These are phyloP conservation scores for Vultur gryphus DNA, from an alignment of 2,797 vertebrate genomes.

Conservation along the genomic window DNA sequence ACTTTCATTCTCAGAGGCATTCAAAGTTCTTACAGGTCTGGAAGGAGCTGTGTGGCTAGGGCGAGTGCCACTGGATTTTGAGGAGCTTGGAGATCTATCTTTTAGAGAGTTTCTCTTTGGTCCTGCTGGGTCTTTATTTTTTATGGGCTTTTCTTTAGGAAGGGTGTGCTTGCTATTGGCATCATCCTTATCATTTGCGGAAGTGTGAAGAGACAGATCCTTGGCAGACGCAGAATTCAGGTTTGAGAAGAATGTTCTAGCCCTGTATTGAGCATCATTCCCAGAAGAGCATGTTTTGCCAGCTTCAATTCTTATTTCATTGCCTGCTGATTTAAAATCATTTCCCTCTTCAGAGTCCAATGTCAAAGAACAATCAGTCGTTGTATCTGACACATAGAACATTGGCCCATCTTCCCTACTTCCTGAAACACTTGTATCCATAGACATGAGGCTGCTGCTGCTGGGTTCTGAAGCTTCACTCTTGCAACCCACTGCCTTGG, in stretches of 20 bases:
- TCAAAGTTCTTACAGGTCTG: slow-evolving; percentile 79
- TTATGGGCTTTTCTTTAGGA: slow-evolving; percentile 58
- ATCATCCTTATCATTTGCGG: slow-evolving; percentile 33
- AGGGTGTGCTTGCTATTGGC: background rate
- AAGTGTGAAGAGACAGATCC: slow-evolving; percentile 56
- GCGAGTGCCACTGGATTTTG: slow-evolving; percentile 51
- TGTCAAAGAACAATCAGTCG: slow-evolving; percentile 84
- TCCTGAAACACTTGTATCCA: slow-evolving; percentile 75
- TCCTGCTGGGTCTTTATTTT: slow-evolving; percentile 61
- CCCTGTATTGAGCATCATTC: background rate
- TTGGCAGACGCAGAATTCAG: slow-evolving; percentile 69
- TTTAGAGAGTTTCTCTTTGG: slow-evolving; percentile 70
- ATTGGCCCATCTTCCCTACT: slow-evolving; percentile 72
- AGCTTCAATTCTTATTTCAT: slow-evolving; percentile 40
- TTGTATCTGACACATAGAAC: slow-evolving; percentile 81
- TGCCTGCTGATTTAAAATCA: slow-evolving; percentile 68
- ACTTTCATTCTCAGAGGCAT: slow-evolving; percentile 82
- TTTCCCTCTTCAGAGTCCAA: slow-evolving; percentile 85
- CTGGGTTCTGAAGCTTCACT: slow-evolving; percentile 79
- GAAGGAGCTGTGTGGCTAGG: slow-evolving; percentile 22
- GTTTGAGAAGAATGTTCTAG: slow-evolving; percentile 73
- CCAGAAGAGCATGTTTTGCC: slow-evolving; percentile 20
- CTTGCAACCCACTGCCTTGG: slow-evolving; percentile 58
- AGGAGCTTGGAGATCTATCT: slow-evolving; percentile 56
- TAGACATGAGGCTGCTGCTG: slow-evolving; percentile 74